Base-by-base conservation (phyloP, 2,888 invertebrate genomes). In the Calameuta pallipes region DNA sequence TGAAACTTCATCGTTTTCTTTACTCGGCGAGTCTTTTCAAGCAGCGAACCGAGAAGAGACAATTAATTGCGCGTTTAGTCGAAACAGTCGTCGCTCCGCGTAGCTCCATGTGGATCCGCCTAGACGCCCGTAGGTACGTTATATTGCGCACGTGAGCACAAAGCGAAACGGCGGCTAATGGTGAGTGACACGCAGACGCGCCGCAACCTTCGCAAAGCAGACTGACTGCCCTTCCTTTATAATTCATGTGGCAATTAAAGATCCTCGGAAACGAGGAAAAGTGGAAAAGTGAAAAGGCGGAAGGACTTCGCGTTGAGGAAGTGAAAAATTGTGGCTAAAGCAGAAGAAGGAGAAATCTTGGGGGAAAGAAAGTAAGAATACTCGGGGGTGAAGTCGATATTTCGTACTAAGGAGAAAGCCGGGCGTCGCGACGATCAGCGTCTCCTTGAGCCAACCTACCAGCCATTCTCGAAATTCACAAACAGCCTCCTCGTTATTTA, bases 11-110 rank as follows among this genome's bases (percentile, higher is more conserved):
- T 33, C 35, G 74, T 23, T 74, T 35, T 74, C 35, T 33, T 74
- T 9, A 74, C n/a, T 35, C n/a, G 15, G 35, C 2, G 74, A 23
- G 11, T 33, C 33, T 23, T 12, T 35, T 0, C 9, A 74, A 35
- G 74, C 74, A 15, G 41, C 15, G 41, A 4, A 15, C 41, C 41
- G 41, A 15, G 30, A 11, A 23, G 30, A 2, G 11, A 36, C 13
- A 74, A 74, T 74, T 74, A 74, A 74, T 74, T 36, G 36, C 15
- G 74, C 74, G 74, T 35, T 74, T 34, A 35, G 74, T 74, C 74
- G 35, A 70, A 74, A 34, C 13, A 35, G 74, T 74, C 74, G 34
- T 74, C 74, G 35, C 31, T 23, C 13, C 12, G 3, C 34, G 41
- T 41, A 15, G 15, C 41, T 41, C 15, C 41, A 41, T 15, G 41